Base-by-base conservation (phyloP, 2,113 vertebrate species). In the Asarcornis scutulata region DNA sequence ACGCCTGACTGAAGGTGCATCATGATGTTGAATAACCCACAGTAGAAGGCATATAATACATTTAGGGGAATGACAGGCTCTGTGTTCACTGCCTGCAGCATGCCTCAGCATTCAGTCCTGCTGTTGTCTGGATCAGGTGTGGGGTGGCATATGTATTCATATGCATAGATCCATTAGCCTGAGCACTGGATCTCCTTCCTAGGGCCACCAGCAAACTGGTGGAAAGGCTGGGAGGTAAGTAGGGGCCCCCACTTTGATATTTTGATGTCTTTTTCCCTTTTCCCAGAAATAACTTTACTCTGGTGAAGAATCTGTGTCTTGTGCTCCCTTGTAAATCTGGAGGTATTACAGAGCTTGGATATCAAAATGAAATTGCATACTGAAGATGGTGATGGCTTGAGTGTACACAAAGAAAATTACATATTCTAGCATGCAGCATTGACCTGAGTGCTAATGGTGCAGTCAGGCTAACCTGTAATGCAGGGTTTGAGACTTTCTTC, bases 101-200 rank as follows among this genome's bases (percentile, higher is more conserved):
- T 44, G 13, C 1, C 2, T 10, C 27, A 56, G 29, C 23, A 11
- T 55, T 75, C 74, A 53, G 38, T 13, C 18, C 55, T 12, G 2
- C 16, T 8, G 36, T 9, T 58, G 32, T 10, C 32, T 0, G 0
- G 14, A 20, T 46, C 26, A 29, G 36, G 32, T 23, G 21, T 1
- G 1, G 29, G 5, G 22, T 44, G 44, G 20, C 50, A 53, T 36
- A 36, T 36, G 36, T 36, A 36, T 36, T 36, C 36, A 36, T 6
- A 11, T 48, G 46, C 38, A 34, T 0, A 0, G 36, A 8, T 75
- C 10, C 17, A 14, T 11, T 5, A 42, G 22, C 38, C 53, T 44
- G 10, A n/a, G 6, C 5, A 13, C 8, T 52, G 34, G 8, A 17
- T 56, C 29, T 64, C 44, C 34, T 60, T n/a, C 76, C 77, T 9